Evolutionary conservation across 2,888 invertebrate genomes (phyloP).

Genomic region (Pyrocoelia pectoralis): DNA sequence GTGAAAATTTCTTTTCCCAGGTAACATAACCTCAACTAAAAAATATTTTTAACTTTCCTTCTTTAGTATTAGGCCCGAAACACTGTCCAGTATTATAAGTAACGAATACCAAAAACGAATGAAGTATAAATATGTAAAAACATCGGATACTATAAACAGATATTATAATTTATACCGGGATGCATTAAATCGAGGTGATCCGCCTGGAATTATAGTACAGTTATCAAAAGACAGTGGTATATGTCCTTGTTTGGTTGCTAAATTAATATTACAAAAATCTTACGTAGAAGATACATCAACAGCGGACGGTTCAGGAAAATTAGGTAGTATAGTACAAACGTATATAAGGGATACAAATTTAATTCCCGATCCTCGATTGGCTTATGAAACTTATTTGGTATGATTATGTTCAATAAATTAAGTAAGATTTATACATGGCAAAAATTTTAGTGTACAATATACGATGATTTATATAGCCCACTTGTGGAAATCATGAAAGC

Average conservation of each 20-base stretch:
- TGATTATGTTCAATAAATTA: constrained; percentile 41
- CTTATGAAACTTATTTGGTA: constrained; percentile 80
- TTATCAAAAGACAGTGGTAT: constrained; percentile 64
- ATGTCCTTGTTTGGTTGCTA: constrained; percentile 68
- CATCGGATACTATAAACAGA: constrained; percentile 63
- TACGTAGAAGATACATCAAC: constrained; percentile 49
- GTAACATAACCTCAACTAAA: constrained; percentile 55
- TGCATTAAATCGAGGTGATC: constrained; percentile 57
- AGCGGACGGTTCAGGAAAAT: constrained; percentile 45
- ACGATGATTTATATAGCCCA: constrained; percentile 87
- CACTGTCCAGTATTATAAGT: constrained; percentile 75
- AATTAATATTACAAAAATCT: constrained; percentile 66
- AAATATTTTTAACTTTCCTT: too few relatives aligned
- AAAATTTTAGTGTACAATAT: constrained; percentile 74
- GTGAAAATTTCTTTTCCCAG: constrained; percentile 66
- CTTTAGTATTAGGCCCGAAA: constrained; percentile 66
- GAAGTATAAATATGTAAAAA: constrained; percentile 69
- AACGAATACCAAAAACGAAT: constrained; percentile 70
- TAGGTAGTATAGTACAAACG: constrained; percentile 60
- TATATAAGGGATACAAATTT: constrained; percentile 75
- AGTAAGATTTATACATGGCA: too few relatives aligned
- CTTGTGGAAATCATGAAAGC: constrained; percentile 80
- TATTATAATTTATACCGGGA: constrained; percentile 61
- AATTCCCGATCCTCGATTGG: constrained; percentile 74
- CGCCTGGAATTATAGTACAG: constrained; percentile 69